Conservation (phyloP, 2,113 vertebrate genomes). For the Hirundichthys speculiger region DNA sequence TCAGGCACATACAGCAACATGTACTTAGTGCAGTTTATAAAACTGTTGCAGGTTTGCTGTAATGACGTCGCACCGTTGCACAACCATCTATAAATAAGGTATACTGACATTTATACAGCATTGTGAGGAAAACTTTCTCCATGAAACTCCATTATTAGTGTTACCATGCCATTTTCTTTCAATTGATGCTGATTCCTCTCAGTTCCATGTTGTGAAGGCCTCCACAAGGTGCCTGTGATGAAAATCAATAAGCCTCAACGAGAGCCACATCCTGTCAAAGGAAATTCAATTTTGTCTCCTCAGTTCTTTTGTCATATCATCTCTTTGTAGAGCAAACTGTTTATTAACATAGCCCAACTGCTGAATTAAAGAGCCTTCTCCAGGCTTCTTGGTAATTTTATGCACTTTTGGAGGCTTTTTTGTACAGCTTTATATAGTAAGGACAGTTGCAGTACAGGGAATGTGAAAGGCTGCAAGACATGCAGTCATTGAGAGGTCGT, state of each 20-base stretch:
- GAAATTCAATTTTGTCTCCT: slow-evolving; percentile 81
- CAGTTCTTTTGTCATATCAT: slow-evolving; percentile 81
- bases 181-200: slow-evolving; percentile 76
- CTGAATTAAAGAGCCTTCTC: slow-evolving; percentile 67
- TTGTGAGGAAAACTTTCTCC: slow-evolving; percentile 60
- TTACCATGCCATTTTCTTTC: slow-evolving; percentile 77
- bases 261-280: slow-evolving; percentile 82
- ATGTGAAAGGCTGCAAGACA: slow-evolving; percentile 33
- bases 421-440: slow-evolving; percentile 30
- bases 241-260: slow-evolving; percentile 83
- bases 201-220: slow-evolving; percentile 77
- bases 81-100: slow-evolving; percentile 58
- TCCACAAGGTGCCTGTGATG: slow-evolving; percentile 78
- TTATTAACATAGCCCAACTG: slow-evolving; percentile 79
- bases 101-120: slow-evolving; percentile 68
- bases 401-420: slow-evolving; percentile 30
- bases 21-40: background rate
- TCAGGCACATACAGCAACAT: slow-evolving; percentile 9
- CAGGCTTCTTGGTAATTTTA: slow-evolving; percentile 41
- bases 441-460: slow-evolving; percentile 40
- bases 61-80: slow-evolving; percentile 17
- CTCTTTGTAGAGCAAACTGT: slow-evolving; percentile 76
- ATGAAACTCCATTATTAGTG: slow-evolving; percentile 68
- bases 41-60: slow-evolving; percentile 15
- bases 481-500: slow-evolving; percentile 1